Evolutionary conservation across 37 sponge, comb jelly and placozoan species (phyloP).

Genomic region (Diacarnus erythraeanus): DNA sequence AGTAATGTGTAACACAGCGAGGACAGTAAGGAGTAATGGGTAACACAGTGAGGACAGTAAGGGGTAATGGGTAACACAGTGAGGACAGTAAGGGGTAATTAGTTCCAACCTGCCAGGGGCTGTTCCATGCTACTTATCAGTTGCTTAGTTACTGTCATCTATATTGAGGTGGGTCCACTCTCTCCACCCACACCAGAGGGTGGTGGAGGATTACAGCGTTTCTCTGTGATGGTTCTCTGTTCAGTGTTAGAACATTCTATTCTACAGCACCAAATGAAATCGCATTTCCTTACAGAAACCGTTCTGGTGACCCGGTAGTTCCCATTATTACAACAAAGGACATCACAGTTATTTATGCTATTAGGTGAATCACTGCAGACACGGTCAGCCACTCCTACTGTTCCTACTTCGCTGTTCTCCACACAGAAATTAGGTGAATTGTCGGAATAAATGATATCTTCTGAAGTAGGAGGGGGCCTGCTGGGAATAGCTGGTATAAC

Average conservation of each 20-base stretch:
- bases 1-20: no score
- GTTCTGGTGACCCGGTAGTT: neutral
- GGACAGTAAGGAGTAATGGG: no score
- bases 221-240: neutral
- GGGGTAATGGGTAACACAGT: neutral
- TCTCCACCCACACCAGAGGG: neutral
- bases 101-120: no score
- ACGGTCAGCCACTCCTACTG: conserved; percentile 25
- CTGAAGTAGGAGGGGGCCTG: neutral
- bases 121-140: no score
- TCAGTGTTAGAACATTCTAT: conserved; percentile 23
- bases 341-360: conserved; percentile 8
- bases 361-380: conserved; percentile 1
- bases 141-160: no score
- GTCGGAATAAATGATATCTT: conserved; percentile 14
- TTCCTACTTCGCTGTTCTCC: neutral
- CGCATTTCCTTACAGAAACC: conserved; percentile 12
- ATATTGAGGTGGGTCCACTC: no score
- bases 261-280: conserved; percentile 66
- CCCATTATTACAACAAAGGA: conserved; percentile 42
- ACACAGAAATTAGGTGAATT: conserved; percentile 53
- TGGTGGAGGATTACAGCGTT: conserved; percentile 16
- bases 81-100: neutral
- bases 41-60: no score
- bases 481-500: neutral